Conservation (phyloP, 2,113 vertebrate species). For the Otocyon megalotis region DNA sequence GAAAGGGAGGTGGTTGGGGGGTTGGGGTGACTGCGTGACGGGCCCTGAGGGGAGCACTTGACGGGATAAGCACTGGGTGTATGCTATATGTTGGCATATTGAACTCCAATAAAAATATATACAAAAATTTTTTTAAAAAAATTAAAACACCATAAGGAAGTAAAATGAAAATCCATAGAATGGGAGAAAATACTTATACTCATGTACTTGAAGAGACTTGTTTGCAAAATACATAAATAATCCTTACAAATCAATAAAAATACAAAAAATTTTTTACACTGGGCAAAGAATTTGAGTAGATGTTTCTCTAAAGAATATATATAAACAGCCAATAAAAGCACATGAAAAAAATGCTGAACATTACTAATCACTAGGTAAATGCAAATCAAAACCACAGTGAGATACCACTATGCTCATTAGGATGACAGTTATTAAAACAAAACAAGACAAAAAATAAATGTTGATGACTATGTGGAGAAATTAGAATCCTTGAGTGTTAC, state of each 20-base stretch:
- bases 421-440: background rate
- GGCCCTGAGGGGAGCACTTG: too few relatives aligned
- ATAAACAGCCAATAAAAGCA: background rate
- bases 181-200: background rate
- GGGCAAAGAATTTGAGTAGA: background rate
- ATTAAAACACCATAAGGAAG: background rate
- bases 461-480: conserved; percentile 1
- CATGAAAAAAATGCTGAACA: background rate
- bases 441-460: background rate
- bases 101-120: too few relatives aligned
- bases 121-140: too few relatives aligned
- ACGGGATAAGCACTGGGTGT: too few relatives aligned
- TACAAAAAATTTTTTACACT: background rate
- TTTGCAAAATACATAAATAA: background rate
- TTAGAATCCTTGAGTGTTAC: background rate
- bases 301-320: conserved; percentile 6
- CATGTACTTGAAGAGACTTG: background rate
- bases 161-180: background rate
- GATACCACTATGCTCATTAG: background rate
- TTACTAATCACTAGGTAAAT: background rate
- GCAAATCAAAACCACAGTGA: conserved; percentile 15
- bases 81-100: too few relatives aligned
- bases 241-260: background rate
- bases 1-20: too few relatives aligned
- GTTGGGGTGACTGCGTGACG: too few relatives aligned